Evolutionary conservation across 2,888 invertebrate genomes (phyloP).

Genomic region (Dicyrtomina minuta): DNA sequence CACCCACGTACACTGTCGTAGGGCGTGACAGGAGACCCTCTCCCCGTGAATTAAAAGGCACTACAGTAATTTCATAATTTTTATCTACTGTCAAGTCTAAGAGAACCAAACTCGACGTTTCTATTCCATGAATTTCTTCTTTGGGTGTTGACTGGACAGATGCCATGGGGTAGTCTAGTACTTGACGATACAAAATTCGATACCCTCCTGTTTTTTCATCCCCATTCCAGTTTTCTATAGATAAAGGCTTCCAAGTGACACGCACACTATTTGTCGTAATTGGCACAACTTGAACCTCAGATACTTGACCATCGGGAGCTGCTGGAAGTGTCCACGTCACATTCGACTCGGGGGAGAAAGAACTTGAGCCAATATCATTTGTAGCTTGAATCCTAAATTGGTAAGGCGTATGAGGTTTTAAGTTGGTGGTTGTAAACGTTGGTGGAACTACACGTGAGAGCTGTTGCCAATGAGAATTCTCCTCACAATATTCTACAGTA

Average conservation of each 20-base stretch:
- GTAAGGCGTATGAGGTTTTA: conserved; percentile 86
- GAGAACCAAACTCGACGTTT: conserved; percentile 56
- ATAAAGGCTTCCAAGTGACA: conserved; percentile 83
- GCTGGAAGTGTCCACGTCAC: conserved; percentile 85
- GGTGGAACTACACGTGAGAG: conserved; percentile 85
- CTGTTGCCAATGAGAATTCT: conserved; percentile 79
- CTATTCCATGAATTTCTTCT: conserved; percentile 77
- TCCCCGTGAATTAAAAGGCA: conserved; percentile 90
- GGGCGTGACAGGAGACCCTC: conserved; percentile 86
- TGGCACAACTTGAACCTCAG: conserved; percentile 81
- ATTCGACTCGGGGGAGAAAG: conserved; percentile 85
- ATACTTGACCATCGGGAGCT: conserved; percentile 84
- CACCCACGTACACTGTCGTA: conserved; percentile 93
- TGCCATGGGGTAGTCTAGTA: conserved; percentile 83
- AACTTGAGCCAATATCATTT: conserved; percentile 92
- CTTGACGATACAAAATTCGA: conserved; percentile 82
- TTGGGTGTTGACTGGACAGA: conserved; percentile 75
- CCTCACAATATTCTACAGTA: conserved; percentile 81
- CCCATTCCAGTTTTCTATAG: conserved; percentile 81
- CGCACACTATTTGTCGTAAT: conserved; percentile 92
- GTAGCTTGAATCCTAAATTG: conserved; percentile 91
- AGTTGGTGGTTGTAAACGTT: conserved; percentile 79
- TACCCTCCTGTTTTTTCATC: conserved; percentile 86
- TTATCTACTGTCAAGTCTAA: too few species aligned
- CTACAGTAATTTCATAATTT: conserved; percentile 92